Evolutionary conservation across 2,888 invertebrate genomes (phyloP).

Genomic region (Athalia cordata): DNA sequence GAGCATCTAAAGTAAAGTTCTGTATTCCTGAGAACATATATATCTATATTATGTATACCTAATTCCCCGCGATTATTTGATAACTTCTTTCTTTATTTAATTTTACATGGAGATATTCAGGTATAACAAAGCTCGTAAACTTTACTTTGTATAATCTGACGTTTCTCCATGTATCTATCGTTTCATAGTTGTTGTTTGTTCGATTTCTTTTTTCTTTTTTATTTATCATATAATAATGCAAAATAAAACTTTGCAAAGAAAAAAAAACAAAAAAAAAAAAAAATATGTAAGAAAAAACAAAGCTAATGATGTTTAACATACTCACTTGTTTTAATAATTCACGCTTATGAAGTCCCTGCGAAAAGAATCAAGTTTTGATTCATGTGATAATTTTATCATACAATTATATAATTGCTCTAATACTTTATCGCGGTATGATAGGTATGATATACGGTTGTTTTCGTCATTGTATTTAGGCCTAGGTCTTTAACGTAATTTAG

Average conservation of each 20-base stretch:
- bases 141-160: not conserved
- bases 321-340: conserved; percentile 15
- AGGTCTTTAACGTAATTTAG: conserved; percentile 58
- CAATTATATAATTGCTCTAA: conserved; percentile 22
- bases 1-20: not conserved
- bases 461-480: conserved; percentile 51
- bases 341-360: conserved; percentile 23
- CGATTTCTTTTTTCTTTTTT: conserved; percentile 1
- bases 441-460: not conserved
- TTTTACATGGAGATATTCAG: conserved; percentile 7
- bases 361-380: conserved; percentile 24
- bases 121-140: not conserved
- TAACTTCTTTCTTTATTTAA: conserved; percentile 13
- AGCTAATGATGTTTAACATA: conserved; percentile 8
- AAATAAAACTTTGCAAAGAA: not conserved
- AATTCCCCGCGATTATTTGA: too few species aligned
- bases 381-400: conserved; percentile 29
- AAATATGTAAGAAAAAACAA: not conserved
- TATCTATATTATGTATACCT: too few species aligned
- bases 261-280: not conserved
- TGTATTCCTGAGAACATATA: not conserved
- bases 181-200: too few species aligned
- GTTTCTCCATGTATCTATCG: too few species aligned
- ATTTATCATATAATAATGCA: not conserved
- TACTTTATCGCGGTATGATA: not conserved